Evolutionary conservation across 2,113 vertebrate genomes (phyloP).

Genomic region (Xiphophorus couchianus): DNA sequence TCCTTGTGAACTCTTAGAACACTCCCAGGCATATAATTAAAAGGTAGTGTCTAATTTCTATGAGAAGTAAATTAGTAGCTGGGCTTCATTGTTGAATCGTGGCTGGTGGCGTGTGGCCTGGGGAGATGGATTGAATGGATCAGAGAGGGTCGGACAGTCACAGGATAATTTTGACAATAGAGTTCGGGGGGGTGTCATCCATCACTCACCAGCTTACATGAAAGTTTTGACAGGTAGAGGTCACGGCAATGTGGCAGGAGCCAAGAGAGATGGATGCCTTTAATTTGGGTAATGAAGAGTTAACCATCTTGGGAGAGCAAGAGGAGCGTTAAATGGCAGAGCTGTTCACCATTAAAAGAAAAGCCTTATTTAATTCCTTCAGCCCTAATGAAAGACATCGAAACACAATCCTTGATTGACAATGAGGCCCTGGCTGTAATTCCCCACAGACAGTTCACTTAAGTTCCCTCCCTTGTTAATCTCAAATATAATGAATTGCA

Average conservation of each 20-base stretch:
- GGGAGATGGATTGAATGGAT: constrained; percentile 78
- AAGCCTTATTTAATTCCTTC: constrained; percentile 83
- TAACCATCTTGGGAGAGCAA: constrained; percentile 82
- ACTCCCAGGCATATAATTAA: constrained; percentile 80
- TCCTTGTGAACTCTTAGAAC: constrained; percentile 67
- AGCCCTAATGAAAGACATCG: constrained; percentile 80
- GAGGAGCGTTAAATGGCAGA: constrained; percentile 76
- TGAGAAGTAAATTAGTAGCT: constrained; percentile 75
- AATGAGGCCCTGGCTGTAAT: constrained; percentile 78
- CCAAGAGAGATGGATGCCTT: constrained; percentile 82
- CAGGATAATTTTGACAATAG: constrained; percentile 79
- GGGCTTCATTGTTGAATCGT: constrained; percentile 69
- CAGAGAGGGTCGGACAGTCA: constrained; percentile 74
- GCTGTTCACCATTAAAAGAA: constrained; percentile 72
- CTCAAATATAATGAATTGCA: constrained; percentile 85
- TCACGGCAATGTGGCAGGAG: constrained; percentile 78
- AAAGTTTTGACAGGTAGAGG: constrained; percentile 85
- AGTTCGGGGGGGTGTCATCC: constrained; percentile 76
- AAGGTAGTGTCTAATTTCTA: constrained; percentile 79
- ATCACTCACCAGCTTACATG: constrained; percentile 79
- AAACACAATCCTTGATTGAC: constrained; percentile 84
- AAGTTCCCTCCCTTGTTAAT: constrained; percentile 83
- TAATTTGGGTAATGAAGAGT: constrained; percentile 86
- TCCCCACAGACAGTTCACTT: constrained; percentile 81
- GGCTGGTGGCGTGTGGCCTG: constrained; percentile 75